Evolutionary conservation across 2,113 vertebrate species (phyloP).

Genomic region (Rhabdomys dilectus): DNA sequence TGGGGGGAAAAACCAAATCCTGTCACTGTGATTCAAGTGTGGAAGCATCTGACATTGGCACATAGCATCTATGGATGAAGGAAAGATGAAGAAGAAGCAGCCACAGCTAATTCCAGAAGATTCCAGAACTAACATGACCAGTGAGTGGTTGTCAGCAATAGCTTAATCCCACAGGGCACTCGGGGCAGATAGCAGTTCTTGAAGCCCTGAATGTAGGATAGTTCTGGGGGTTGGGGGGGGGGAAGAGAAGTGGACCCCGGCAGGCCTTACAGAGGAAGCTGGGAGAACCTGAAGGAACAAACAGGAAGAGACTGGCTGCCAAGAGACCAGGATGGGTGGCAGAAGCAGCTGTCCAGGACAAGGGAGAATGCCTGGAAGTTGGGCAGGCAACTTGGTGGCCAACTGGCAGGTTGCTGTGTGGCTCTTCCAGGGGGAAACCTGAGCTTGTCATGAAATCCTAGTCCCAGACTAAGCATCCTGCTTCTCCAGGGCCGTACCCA

Average conservation of each 20-base stretch:
- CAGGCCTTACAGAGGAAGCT: background rate
- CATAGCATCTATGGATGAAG: too few species aligned
- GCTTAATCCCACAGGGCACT: background rate
- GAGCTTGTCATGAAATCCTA: background rate
- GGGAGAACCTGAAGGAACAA: background rate
- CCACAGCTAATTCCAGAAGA: background rate
- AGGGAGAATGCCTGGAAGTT: background rate
- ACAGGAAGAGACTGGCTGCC: background rate
- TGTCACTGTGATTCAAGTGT: background rate
- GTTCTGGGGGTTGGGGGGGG: accelerated
- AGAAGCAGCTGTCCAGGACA: background rate
- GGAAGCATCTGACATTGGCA: background rate
- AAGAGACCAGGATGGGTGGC: background rate
- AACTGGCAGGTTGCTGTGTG: background rate
- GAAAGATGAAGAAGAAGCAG: background rate
- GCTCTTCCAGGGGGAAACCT: background rate
- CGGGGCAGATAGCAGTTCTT: background rate
- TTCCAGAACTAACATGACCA: background rate
- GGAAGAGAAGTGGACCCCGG: background rate
- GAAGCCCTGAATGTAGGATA: background rate
- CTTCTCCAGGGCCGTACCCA: background rate
- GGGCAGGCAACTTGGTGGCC: background rate
- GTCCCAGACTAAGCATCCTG: background rate
- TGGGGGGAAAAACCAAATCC: background rate
- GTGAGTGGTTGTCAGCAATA: background rate